Evolutionary conservation across 2,113 vertebrate species (phyloP).

Genomic region (Austrofundulus limnaeus): DNA sequence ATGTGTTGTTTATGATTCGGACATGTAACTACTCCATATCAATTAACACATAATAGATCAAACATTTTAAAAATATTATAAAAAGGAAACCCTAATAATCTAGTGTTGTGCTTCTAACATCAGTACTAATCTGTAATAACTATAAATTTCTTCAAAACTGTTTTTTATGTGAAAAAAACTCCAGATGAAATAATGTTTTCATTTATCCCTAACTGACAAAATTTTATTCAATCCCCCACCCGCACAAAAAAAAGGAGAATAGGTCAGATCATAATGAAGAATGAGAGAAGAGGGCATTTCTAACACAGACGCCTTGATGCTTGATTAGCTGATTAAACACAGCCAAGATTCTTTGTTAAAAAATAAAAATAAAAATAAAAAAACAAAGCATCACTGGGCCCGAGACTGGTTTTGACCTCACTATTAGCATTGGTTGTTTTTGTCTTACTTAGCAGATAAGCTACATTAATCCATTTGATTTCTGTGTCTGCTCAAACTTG

Average conservation of each 20-base stretch:
- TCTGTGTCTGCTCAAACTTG: too few relatives aligned
- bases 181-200: conserved; percentile 1
- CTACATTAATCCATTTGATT: too few relatives aligned
- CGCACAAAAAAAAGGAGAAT: background rate
- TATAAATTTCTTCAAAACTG: background rate
- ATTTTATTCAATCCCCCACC: background rate
- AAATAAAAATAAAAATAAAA: too few relatives aligned
- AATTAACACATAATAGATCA: too few relatives aligned
- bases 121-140: too few relatives aligned
- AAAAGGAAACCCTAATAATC: too few relatives aligned
- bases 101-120: too few relatives aligned
- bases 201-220: conserved; percentile 16
- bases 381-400: background rate
- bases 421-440: background rate
- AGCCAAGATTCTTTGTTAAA: conserved; percentile 38
- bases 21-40: too few relatives aligned
- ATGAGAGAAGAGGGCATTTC: conserved; percentile 19
- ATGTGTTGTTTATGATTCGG: too few relatives aligned
- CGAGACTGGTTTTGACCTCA: background rate
- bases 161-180: background rate
- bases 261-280: conserved; percentile 28
- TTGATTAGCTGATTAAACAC: conserved; percentile 56
- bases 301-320: conserved; percentile 21
- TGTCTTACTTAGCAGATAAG: background rate
- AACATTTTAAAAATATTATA: too few relatives aligned